Evolutionary conservation across 2,113 vertebrate species (phyloP).

Genomic region (Tonatia bakeri): DNA sequence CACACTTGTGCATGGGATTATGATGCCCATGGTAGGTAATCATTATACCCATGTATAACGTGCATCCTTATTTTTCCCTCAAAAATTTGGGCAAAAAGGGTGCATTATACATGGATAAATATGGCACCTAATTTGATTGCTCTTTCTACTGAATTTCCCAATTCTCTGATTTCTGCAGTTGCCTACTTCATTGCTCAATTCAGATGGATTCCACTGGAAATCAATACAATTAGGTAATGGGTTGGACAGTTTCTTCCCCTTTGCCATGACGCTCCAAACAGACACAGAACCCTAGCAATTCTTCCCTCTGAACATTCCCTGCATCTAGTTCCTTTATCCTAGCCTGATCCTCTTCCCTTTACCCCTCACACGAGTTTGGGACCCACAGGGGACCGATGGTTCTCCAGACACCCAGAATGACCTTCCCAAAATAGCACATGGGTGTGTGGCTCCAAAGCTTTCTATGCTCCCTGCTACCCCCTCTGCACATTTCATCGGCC

Average conservation of each 20-base stretch:
- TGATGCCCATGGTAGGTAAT: too few relatives aligned
- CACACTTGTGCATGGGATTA: too few relatives aligned
- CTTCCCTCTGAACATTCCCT: background rate
- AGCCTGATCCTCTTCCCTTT: background rate
- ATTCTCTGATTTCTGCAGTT: background rate
- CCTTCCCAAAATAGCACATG: background rate
- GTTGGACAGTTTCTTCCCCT: background rate
- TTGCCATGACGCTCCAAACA: background rate
- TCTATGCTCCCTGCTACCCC: background rate
- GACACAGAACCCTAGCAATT: background rate
- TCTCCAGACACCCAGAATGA: background rate
- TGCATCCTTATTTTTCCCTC: too few relatives aligned
- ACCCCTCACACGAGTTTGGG: background rate
- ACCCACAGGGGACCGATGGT: fast-evolving
- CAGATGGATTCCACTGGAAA: background rate
- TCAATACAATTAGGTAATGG: background rate
- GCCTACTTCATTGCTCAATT: background rate
- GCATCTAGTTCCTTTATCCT: background rate
- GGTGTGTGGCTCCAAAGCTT: background rate
- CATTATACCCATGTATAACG: too few relatives aligned
- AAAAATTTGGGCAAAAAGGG: too few relatives aligned
- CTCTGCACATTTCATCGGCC: background rate
- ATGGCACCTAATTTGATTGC: background rate
- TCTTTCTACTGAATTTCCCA: background rate
- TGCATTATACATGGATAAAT: too few relatives aligned